These are phyloP conservation scores for Sebastes glaucus DNA, from an alignment of 2,797 vertebrate species.

Conservation along the genomic window DNA sequence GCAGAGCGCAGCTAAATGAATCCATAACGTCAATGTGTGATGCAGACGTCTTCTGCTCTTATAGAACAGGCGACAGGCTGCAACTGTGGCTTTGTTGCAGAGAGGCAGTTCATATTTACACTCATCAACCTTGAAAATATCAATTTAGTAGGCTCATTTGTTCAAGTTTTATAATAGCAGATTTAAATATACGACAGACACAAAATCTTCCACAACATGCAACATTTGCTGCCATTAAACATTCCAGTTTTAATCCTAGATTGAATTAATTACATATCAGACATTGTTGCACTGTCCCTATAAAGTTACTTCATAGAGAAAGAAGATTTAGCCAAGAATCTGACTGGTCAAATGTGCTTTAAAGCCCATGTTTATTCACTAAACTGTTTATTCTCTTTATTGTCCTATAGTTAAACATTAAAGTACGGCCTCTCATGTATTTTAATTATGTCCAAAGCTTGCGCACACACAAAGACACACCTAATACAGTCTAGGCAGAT, in stretches of 20 bases:
- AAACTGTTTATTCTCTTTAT: neutral
- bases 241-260: neutral
- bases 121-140: neutral
- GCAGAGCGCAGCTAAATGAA: neutral
- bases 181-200: neutral
- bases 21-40: neutral
- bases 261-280: neutral
- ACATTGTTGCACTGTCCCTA: neutral
- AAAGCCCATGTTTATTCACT: neutral
- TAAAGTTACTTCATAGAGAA: neutral
- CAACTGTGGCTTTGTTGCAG: neutral
- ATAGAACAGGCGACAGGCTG: neutral
- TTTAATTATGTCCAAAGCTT: neutral
- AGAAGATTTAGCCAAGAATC: neutral
- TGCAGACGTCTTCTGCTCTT: neutral
- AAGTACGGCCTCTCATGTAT: neutral
- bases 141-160: neutral
- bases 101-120: neutral
- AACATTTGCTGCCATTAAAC: neutral
- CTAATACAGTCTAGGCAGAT: neutral
- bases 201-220: neutral
- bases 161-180: neutral
- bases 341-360: neutral
- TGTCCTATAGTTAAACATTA: neutral
- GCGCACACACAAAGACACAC: neutral